A percentile compares a stretch with the other conserved stretches of the same genome.
phyloP scores from a whole-genome alignment of 2,113 vertebrate genomes.

The Euleptes europaea region DNA sequence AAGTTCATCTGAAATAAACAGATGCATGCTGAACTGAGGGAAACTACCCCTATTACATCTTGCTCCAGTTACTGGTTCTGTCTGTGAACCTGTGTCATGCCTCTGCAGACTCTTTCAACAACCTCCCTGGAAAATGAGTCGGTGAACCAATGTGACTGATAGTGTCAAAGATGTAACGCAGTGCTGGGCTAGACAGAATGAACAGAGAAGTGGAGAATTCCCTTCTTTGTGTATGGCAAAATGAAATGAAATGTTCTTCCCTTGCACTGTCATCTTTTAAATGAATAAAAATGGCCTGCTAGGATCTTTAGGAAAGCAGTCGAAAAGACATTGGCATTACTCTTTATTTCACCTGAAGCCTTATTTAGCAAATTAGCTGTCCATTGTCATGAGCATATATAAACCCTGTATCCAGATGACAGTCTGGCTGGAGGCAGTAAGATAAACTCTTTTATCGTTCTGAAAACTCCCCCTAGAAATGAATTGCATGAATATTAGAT shows the following conservation, averaged over 20 bases:
- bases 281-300: neutral
- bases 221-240: neutral
- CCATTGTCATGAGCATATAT: neutral
- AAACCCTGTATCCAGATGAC: neutral
- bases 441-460: constrained; percentile 3
- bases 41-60: neutral
- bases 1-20: neutral
- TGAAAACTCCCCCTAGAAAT: neutral
- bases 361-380: constrained; percentile 5
- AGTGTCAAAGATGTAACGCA: neutral
- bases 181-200: neutral
- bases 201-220: neutral
- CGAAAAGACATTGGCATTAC: neutral
- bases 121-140: neutral
- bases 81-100: neutral
- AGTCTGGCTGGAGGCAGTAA: neutral
- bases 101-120: neutral
- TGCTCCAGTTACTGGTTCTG: neutral
- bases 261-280: neutral
- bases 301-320: neutral
- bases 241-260: neutral
- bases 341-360: neutral
- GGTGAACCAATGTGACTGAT: neutral
- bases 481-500: neutral
- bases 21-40: neutral